These are phyloP conservation scores for Hydropsyche betteni DNA, from an alignment of 2,888 invertebrate species.

Conservation along the genomic window DNA sequence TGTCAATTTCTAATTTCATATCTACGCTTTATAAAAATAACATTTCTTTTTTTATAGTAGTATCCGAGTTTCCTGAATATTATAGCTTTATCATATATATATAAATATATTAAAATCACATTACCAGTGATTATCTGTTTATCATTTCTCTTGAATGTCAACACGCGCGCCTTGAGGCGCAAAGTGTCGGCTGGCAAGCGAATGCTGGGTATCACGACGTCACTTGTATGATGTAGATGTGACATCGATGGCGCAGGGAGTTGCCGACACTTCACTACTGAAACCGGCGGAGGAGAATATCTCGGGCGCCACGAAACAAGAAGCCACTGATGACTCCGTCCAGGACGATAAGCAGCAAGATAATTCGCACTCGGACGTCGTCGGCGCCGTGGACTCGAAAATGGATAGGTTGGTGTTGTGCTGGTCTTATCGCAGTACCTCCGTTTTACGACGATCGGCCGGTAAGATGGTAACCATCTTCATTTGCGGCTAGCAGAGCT, in stretches of 20 bases:
- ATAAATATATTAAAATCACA: slow-evolving; percentile 9
- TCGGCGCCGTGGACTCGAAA: slow-evolving; percentile 50
- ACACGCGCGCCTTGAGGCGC: slow-evolving; percentile 25
- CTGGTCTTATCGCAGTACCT: not conserved
- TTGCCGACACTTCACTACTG: slow-evolving; percentile 14
- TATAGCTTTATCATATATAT: not conserved
- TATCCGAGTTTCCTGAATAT: slow-evolving; percentile 2
- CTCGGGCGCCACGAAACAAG: slow-evolving; percentile 23
- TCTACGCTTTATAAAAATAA: slow-evolving; percentile 3
- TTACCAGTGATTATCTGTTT: slow-evolving; percentile 27
- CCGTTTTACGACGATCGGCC: not conserved
- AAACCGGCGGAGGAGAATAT: slow-evolving; percentile 24
- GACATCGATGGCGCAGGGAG: slow-evolving; percentile 35
- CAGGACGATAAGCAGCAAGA: slow-evolving; percentile 37
- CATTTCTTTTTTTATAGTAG: slow-evolving; percentile 25
- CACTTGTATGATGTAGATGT: slow-evolving; percentile 42
- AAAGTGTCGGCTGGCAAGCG: slow-evolving; percentile 34
- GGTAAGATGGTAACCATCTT: slow-evolving; percentile 35
- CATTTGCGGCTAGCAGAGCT: slow-evolving; percentile 34
- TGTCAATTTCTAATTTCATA: slow-evolving; percentile 1
- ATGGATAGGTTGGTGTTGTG: slow-evolving; percentile 48
- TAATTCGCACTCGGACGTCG: slow-evolving; percentile 41
- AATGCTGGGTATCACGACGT: slow-evolving; percentile 31
- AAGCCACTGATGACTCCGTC: slow-evolving; percentile 17
- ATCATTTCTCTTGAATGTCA: slow-evolving; percentile 31